Base-by-base conservation (phyloP, 2,888 invertebrate genomes). In the Metalampra italica region DNA sequence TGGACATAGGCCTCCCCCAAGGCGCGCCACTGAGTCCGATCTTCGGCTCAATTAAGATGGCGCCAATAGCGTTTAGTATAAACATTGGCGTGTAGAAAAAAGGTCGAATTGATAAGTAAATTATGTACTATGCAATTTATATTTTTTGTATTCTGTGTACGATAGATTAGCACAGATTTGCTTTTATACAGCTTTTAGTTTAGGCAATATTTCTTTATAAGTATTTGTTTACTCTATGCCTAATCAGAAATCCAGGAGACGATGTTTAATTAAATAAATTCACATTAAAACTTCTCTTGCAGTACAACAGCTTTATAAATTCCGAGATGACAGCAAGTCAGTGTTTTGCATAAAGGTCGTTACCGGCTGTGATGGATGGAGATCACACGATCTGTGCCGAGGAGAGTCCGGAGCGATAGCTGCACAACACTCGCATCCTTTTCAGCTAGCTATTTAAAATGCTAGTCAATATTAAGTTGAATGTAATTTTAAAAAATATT, bases 291-390 rank as follows among this genome's bases (percentile, higher is more conserved):
- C 22, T 22, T 22, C 2, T 22, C 3, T 22, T 5, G 22, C 22
- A 22, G 22, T 22, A 22, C 22, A 59, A 50, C 66, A 64, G 44
- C 68, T 62, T 56, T 55, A 59, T 68, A 61, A 55, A 62, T 64
- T 71, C 62, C 57, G 59, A 68, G 64, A 71, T 67, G 76, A 77
- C 73, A 72, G 72, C 64, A 58, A 67, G 71, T 75, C 76, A 78
- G 61, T 68, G 75, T 78, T 82, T 82, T 77, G 82, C 83, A 82
- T 81, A 80, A 71, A 81, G 80, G 75, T 82, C 80, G 80, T 83
- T 83, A 82, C 79, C 64, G 65, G 60, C 57, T 55, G 71, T 86
- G 85, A 86, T 85, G 75, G 78, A 86, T 85, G 78, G 69, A 62
- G 66, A 74, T 76, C 71, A 75, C 75, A 74, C 75, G 72, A 71